Evolutionary conservation across 2,797 vertebrate genomes (phyloP), one percentile per base, ranked within the genome.

Genomic region (Furcifer pardalis): DNA sequence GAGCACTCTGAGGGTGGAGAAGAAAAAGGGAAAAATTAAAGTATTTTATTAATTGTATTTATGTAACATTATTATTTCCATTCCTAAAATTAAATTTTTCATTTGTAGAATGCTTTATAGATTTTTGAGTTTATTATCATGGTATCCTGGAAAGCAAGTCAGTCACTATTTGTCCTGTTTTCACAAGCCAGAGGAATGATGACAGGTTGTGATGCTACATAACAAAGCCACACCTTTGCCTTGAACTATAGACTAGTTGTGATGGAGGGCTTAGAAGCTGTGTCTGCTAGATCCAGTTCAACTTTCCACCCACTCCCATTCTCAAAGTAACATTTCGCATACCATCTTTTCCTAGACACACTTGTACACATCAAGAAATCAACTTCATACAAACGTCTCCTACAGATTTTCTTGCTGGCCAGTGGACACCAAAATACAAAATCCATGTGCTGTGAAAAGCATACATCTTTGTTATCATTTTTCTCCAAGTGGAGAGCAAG

Each of bases 1-100:
- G 98, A 21, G 95, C 97, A 37, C 97, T 97, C 98, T 98, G 90
- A 4, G 84, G 86, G 73, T 40, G 46, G 86, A 63, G 85, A 88
- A 78, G 63, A 89, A 71, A 86, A 21, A 75, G 80, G 89, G 87
- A 75, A 21, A 75, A 52, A 44, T 7, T 49, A 44, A 71, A 82
- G 86, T 71, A 5, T n/a, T 71, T 37, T 42, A 71, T 71, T 40
- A 71, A 42, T 42, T 10, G 42, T 71, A 71, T 32, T 15, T 32
- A 59, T 66, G 19, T 32, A 32, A 35, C 25, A 40, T 8, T 8
- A 71, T 35, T 68, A 68, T 68, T 37, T 37, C 10, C 25, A 4
- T 42, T 71, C 23, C 42, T 42, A 42, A 42, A 71, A 37, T 35
- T 0, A 44, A 66, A 10, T 15, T 40, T 86, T 87, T 56, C 35